A percentile compares a stretch with the other conserved stretches of the same genome.
These are phyloP conservation scores for Perithous albicinctus DNA, from an alignment of 2,888 invertebrate species.

Conservation along the genomic window DNA sequence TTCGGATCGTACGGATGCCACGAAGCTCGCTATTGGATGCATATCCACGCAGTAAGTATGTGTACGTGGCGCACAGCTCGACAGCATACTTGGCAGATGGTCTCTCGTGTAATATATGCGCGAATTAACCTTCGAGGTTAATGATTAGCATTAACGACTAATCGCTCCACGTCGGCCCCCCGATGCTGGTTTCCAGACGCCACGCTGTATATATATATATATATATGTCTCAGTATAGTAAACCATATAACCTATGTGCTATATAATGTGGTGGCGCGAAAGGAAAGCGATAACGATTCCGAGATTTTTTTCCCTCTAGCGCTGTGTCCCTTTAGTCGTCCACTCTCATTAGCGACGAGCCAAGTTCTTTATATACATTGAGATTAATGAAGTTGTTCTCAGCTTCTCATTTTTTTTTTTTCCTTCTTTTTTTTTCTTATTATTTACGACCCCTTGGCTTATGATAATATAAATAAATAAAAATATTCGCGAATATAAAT, in stretches of 20 bases:
- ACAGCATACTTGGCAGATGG: conserved; percentile 32
- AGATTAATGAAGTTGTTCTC: conserved; percentile 70
- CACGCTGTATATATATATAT: conserved; percentile 8
- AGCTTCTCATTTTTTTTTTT: conserved; percentile 51
- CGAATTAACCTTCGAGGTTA: conserved; percentile 79
- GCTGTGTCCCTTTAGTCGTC: conserved; percentile 33
- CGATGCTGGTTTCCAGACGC: conserved; percentile 40
- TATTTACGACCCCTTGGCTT: conserved; percentile 18
- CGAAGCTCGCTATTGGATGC: background rate
- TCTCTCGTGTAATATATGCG: conserved; percentile 76
- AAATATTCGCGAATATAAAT: background rate
- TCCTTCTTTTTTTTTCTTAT: conserved; percentile 28
- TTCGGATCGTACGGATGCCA: background rate
- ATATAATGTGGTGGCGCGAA: background rate
- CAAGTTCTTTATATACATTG: conserved; percentile 70
- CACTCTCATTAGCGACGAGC: conserved; percentile 77
- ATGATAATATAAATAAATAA: conserved; percentile 17
- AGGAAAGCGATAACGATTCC: conserved; percentile 40
- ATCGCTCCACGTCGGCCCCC: conserved; percentile 70
- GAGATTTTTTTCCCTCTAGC: conserved; percentile 29
- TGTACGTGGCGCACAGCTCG: background rate
- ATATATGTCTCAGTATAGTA: conserved; percentile 8
- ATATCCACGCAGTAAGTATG: conserved; percentile 4
- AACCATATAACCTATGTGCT: background rate
- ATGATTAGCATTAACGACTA: conserved; percentile 81